Conservation (phyloP, 1,140 invertebrate species). For the Drosophila parvula region DNA sequence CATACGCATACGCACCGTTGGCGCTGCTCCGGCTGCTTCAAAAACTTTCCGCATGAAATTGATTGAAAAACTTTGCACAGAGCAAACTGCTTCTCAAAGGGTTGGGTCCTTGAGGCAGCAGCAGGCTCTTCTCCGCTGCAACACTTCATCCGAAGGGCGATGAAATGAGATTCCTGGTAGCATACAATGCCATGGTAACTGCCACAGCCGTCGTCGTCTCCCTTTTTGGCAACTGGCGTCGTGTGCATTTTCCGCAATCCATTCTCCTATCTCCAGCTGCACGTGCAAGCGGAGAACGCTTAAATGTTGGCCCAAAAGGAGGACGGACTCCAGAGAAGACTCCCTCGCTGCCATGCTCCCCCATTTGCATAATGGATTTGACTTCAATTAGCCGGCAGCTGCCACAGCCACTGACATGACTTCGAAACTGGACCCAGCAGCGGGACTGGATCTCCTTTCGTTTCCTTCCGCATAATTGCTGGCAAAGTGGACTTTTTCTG, state of each 20-base stretch:
- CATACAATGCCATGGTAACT: slow-evolving; percentile 34
- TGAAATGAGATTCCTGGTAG: slow-evolving; percentile 28
- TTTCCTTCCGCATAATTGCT: not conserved
- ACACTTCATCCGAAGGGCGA: slow-evolving; percentile 1
- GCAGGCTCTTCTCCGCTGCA: not conserved
- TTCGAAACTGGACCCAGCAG: slow-evolving; percentile 29
- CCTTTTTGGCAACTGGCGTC: slow-evolving; percentile 19
- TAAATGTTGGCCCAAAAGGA: slow-evolving; percentile 19
- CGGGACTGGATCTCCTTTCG: not conserved
- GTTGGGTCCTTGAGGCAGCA: slow-evolving; percentile 6
- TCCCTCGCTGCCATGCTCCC: slow-evolving; percentile 1
- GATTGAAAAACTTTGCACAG: slow-evolving; percentile 67
- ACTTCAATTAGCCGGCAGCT: slow-evolving; percentile 63
- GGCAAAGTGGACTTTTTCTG: slow-evolving; percentile 1
- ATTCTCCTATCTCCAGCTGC: slow-evolving; percentile 5
- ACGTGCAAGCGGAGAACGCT: slow-evolving; percentile 29
- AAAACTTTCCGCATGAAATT: slow-evolving; percentile 73
- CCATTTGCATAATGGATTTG: slow-evolving; percentile 71
- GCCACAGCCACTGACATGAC: slow-evolving; percentile 41
- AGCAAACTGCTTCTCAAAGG: slow-evolving; percentile 18
- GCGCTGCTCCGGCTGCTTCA: slow-evolving; percentile 18
- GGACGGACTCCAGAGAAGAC: no score
- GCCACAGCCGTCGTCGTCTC: slow-evolving; percentile 3
- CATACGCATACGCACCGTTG: slow-evolving; percentile 40
- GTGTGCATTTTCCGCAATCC: slow-evolving; percentile 15